Evolutionary conservation across 2,888 invertebrate genomes (phyloP).

Genomic region (Branchinecta sandiegonensis): DNA sequence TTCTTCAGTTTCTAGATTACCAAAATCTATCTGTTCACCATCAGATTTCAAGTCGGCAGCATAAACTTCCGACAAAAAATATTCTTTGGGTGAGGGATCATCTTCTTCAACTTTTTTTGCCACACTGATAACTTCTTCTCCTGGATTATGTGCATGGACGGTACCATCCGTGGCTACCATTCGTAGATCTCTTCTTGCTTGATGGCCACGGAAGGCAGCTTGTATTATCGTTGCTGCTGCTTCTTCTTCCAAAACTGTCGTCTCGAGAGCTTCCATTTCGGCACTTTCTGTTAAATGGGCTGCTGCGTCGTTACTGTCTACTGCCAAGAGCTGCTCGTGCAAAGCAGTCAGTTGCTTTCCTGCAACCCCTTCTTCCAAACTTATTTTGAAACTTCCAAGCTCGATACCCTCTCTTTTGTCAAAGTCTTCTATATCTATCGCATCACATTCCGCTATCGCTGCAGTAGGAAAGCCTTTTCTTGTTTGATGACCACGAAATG

Average conservation of each 20-base stretch:
- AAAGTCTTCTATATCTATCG: no score
- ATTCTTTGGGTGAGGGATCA: no score
- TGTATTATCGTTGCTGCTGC: conserved; percentile 24
- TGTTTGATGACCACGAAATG: conserved; percentile 20
- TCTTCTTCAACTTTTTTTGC: no score
- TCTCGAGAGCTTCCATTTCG: not conserved
- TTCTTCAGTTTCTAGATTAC: not conserved
- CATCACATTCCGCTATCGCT: no score
- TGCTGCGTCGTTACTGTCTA: not conserved
- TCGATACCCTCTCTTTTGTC: no score
- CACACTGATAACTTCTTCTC: no score
- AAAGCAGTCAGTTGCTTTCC: not conserved
- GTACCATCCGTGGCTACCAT: not conserved
- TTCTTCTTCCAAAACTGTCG: not conserved
- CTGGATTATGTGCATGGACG: no score
- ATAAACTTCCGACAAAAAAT: not conserved
- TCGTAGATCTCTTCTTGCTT: not conserved
- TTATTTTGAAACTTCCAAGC: no score
- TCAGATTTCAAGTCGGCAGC: not conserved
- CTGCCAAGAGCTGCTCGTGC: not conserved
- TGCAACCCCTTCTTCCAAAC: not conserved
- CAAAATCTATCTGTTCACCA: not conserved
- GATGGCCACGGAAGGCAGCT: conserved; percentile 23
- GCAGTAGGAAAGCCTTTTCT: not conserved
- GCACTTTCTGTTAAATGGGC: not conserved